Evolutionary conservation across 2,113 vertebrate genomes (phyloP), one percentile per base, ranked within the genome.

Genomic region (Aspiorhynchus laticeps): DNA sequence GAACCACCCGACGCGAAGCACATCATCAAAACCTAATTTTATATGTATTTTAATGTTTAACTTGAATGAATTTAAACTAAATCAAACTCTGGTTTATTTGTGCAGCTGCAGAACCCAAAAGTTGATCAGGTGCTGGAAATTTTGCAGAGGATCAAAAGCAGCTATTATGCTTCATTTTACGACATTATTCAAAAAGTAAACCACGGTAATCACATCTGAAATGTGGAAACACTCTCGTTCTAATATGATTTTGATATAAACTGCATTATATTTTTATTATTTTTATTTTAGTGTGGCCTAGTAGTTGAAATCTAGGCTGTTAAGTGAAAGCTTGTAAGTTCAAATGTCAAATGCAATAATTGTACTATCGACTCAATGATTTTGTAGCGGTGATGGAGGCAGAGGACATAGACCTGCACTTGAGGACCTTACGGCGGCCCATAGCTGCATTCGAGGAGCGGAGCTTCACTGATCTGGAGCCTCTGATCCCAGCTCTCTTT

Each of bases 401-500:
- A 0, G 88, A 93, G 87, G 93, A 92, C 88, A 95, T 95, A 8
- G 90, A 95, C 89, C 90, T 94, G 63, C 88, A 95, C 92, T 91
- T 96, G 85, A 89, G 91, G 46, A 92, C 90, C 89, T 91, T 95
- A 85, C 90, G 92, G 91, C 91, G 91, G 90, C 92, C 92, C 48
- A 91, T 95, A 90, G 91, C 92, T 90, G 90, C 89, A 38, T 74
- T 93, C 71, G 95, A 96, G 80, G 95, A 96, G 90, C 93, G 90
- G 84, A 94, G 90, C 91, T 96, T 96, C 87, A 90, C 93, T 41
- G 90, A 93, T 26, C 75, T 91, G 79, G 94, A 96, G 85, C 12
- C 82, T 89, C 93, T 97, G 77, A 92, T 96, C 89, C 93, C 93
- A 63, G 93, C 95, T 81, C 91, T 96, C 91, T 97, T 95, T 93